Base-by-base conservation (phyloP, 1,140 invertebrate genomes). In the Penaeus chinensis region DNA sequence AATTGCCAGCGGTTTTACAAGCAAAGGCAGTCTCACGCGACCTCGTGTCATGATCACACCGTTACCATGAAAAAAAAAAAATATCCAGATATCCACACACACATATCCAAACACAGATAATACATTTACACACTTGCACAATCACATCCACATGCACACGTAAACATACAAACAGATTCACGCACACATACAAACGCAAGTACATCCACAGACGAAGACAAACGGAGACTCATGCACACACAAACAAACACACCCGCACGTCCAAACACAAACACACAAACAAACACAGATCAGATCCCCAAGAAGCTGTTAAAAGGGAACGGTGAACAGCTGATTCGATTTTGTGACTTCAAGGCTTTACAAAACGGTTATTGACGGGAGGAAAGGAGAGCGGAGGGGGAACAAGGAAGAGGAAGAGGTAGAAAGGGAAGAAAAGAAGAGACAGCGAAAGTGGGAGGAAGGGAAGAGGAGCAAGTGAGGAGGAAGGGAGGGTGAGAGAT, bases 241-340 rank as follows among this genome's bases (percentile, higher is more conserved):
- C 66, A 71, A n/a, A 71, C 66, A 71, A n/a, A 32, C 13, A 71
- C 66, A 71, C 16, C 8, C 66, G 18, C 16, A n/a, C 66, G 66
- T 13, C n/a, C 66, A 71, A 20, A 32, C 66, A 71, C n/a, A 71
- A n/a, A 71, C n/a, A 71, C n/a, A 20, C 66, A 71, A 32, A 71
- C 66, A 71, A 32, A 71, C 66, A 71, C n/a, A 71, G 1, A 54
- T 11, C 10, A 54, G 54, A 54, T 54, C 54, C 10, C 16, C 54
- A 8, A 4, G 47, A 54, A 1, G 10, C 54, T 54, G 10, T 54
- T 54, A 54, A 54, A 54, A 54, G 54, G 54, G 54, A 54, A 54
- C 10, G 54, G 54, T 54, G 54, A 54, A 54, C 54, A 54, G 54
- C 54, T 54, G 54, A 54, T 54, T 54, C 16, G 54, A 54, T 54